Evolutionary conservation across 2,113 vertebrate genomes (phyloP).

Genomic region (Otis tarda): DNA sequence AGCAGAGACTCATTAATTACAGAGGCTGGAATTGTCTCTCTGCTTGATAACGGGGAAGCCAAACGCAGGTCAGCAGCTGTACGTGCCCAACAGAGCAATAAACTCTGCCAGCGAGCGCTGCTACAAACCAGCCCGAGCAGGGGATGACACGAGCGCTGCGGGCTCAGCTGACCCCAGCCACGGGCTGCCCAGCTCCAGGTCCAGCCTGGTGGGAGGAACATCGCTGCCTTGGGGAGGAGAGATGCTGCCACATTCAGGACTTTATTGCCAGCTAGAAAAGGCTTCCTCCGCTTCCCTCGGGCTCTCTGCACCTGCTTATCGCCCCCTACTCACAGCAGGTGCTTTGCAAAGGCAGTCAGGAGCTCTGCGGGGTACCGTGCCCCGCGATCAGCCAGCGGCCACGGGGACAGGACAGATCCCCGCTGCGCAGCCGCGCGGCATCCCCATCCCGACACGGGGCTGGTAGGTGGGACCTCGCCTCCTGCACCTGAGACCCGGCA

Average conservation of each 20-base stretch:
- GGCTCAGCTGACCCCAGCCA: background rate
- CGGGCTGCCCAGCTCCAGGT: background rate
- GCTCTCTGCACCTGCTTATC: background rate
- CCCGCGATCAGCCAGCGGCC: background rate
- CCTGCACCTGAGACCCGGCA: background rate
- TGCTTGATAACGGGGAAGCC: background rate
- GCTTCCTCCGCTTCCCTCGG: background rate
- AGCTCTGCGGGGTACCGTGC: background rate
- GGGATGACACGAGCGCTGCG: fast-evolving
- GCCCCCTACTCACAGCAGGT: background rate
- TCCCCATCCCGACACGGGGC: background rate
- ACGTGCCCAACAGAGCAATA: background rate
- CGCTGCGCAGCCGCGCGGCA: fast-evolving
- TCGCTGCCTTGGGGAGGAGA: background rate
- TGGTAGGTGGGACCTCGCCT: background rate
- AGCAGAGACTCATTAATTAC: constrained; percentile 25
- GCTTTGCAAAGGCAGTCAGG: background rate
- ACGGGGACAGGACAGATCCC: fast-evolving
- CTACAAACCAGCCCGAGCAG: background rate
- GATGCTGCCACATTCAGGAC: background rate
- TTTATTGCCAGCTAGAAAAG: background rate
- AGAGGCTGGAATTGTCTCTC: constrained; percentile 20
- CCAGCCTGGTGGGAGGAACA: background rate
- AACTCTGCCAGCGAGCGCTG: background rate
- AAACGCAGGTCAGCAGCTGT: background rate